Base-by-base conservation (phyloP, 2,113 vertebrate species). In the Trinectes maculatus region DNA sequence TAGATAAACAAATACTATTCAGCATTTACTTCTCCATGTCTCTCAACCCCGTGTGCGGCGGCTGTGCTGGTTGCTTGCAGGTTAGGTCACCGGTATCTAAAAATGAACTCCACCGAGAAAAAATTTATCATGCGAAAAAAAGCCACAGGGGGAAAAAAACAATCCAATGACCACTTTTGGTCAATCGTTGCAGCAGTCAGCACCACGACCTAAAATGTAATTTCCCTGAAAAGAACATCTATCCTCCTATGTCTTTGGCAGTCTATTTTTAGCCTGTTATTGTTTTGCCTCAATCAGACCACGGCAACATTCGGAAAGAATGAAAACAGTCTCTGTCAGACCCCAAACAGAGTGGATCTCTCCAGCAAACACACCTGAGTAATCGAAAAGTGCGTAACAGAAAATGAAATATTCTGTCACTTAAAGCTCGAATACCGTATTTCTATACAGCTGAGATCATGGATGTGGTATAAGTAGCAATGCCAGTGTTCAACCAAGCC, bases 91-190 rank as follows among this genome's bases (percentile, higher is more conserved):
- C 25, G 31, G 21, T 47, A 33, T 80, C 43, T 47, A 59, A 72
- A 79, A 80, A 68, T 46, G 28, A 81, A 63, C 63, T 70, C 60
- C 67, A 55, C 40, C 31, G 53, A 53, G 58, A 49, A 49, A 16
- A 52, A 54, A 57, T 52, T 39, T 40, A 43, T 25, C 40, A 58
- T 1, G 3, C 25, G 36, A 6, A 39, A 43, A 44, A 36, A 64
- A 31, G 47, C 71, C 12, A 18, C 47, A 33, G 25, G 60, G 63
- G 52, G 43, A 72, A 74, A 70, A 46, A 72, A 74, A 70, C 55
- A 72, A 77, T 57, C 71, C 69, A 82, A 61, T 83, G 84, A 85
- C 88, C 81, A 79, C 75, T 74, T 85, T 79, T 86, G 83, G 85
- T 72, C 76, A 89, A 81, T 84, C 73, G 54, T 55, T 72, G 77